Percentiles rank a stretch among this genome's conserved stretches.
These are phyloP conservation scores for Drosophila meridiana DNA, from an alignment of 2,888 invertebrate genomes.

Conservation along the genomic window DNA sequence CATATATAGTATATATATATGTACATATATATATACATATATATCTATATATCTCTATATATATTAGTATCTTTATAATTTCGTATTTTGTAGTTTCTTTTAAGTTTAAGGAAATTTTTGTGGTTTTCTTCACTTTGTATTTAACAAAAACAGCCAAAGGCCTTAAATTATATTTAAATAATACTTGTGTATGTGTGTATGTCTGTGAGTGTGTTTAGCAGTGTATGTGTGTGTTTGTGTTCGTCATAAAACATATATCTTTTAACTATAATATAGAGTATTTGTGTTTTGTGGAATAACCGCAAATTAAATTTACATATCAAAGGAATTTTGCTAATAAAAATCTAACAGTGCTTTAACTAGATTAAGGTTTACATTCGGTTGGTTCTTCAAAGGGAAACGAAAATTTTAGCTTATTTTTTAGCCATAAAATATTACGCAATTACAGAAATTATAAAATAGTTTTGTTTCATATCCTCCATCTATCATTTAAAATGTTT, in stretches of 20 bases:
- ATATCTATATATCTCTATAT: constrained; percentile 3
- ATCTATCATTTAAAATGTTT: too few species aligned
- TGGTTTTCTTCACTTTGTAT: constrained; percentile 27
- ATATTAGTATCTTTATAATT: constrained; percentile 12
- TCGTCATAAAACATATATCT: constrained; percentile 3
- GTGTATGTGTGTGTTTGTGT: constrained; percentile 41
- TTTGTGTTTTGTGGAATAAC: constrained; percentile 66
- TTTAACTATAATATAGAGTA: constrained; percentile 58
- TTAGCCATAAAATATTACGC: background rate
- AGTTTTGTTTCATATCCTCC: too few species aligned
- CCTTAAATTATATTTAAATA: constrained; percentile 70
- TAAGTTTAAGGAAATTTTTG: constrained; percentile 38
- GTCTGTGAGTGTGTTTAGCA: constrained; percentile 24
- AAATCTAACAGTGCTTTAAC: constrained; percentile 40
- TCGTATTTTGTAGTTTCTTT: constrained; percentile 17
- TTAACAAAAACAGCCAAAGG: constrained; percentile 61
- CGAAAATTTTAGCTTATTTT: background rate
- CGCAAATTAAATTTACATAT: constrained; percentile 71
- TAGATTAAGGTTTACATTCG: constrained; percentile 29
- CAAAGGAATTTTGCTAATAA: constrained; percentile 60
- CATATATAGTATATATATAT: background rate
- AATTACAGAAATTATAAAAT: too few species aligned
- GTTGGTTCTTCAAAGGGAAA: constrained; percentile 47
- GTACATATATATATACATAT: background rate
- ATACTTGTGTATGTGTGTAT: constrained; percentile 64